Evolutionary conservation across 2,888 invertebrate genomes (phyloP).

Genomic region (Phania funesta): DNA sequence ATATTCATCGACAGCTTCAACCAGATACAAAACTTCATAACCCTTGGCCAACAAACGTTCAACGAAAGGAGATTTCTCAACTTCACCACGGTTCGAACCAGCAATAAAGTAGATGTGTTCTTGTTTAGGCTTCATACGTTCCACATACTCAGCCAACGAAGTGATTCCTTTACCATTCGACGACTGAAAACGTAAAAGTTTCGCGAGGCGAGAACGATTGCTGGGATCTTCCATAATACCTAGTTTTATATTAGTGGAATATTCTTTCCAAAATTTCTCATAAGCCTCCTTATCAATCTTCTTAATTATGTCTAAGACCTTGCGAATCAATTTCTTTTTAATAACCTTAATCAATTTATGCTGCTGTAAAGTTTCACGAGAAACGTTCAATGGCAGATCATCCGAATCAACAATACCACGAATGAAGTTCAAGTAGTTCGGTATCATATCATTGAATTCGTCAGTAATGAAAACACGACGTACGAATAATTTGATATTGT

Average conservation of each 20-base stretch:
- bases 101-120: conserved; percentile 98
- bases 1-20: conserved; percentile 99
- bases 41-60: conserved; percentile 95
- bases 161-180: conserved; percentile 86
- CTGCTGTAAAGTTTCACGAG: conserved; percentile 98
- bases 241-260: conserved; percentile 97
- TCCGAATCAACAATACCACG: conserved; percentile 99
- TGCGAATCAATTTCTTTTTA: conserved; percentile 98
- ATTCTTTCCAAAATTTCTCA: conserved; percentile 98
- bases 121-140: conserved; percentile 97
- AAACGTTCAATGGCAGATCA: conserved; percentile 98
- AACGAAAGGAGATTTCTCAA: conserved; percentile 95
- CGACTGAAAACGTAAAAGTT: conserved; percentile 94
- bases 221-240: conserved; percentile 99
- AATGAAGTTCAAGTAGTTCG: conserved; percentile 96
- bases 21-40: conserved; percentile 95
- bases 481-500: conserved; percentile 98
- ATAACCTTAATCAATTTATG: conserved; percentile 99
- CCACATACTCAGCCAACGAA: conserved; percentile 92
- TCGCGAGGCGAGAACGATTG: conserved; percentile 96
- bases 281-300: conserved; percentile 95
- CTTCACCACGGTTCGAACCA: conserved; percentile 91
- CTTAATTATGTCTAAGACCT: conserved; percentile 98
- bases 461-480: conserved; percentile 99
- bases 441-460: conserved; percentile 99